phyloP scores from a whole-genome alignment of 2,888 invertebrate species.

The Tortricodes alternella region DNA sequence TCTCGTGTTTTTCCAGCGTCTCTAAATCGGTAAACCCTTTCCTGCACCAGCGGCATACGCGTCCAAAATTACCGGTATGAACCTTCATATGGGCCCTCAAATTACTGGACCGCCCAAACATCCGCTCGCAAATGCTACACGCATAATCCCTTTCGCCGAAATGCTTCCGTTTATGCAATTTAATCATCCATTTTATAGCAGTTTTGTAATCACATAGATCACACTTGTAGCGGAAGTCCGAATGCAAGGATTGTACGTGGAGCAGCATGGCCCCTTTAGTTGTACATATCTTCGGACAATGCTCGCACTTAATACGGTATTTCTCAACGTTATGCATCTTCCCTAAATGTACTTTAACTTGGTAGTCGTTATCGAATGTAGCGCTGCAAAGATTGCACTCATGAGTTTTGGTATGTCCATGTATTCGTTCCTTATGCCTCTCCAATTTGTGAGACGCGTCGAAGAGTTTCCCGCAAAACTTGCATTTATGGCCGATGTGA shows the following conservation, averaged over 20 bases:
- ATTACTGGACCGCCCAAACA: conserved; percentile 80
- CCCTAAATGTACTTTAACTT: conserved; percentile 66
- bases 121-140: conserved; percentile 81
- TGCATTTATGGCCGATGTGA: conserved; percentile 55
- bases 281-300: conserved; percentile 67
- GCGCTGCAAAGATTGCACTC: conserved; percentile 56
- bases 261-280: conserved; percentile 79
- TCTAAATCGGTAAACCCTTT: conserved; percentile 54
- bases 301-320: conserved; percentile 61
- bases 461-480: conserved; percentile 72
- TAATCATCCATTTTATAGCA: conserved; percentile 61
- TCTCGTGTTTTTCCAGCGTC: conserved; percentile 49
- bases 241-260: conserved; percentile 78
- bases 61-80: conserved; percentile 58
- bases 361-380: conserved; percentile 53
- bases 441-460: conserved; percentile 50
- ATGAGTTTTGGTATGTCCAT: conserved; percentile 48
- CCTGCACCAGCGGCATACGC: conserved; percentile 61
- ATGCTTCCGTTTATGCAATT: conserved; percentile 74
- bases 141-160: conserved; percentile 72
- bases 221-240: conserved; percentile 54
- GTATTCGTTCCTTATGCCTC: conserved; percentile 56
- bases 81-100: conserved; percentile 66
- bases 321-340: conserved; percentile 67
- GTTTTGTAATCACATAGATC: conserved; percentile 64